Evolutionary conservation across 2,797 vertebrate species (phyloP).

Genomic region (Meriones psammophilus): DNA sequence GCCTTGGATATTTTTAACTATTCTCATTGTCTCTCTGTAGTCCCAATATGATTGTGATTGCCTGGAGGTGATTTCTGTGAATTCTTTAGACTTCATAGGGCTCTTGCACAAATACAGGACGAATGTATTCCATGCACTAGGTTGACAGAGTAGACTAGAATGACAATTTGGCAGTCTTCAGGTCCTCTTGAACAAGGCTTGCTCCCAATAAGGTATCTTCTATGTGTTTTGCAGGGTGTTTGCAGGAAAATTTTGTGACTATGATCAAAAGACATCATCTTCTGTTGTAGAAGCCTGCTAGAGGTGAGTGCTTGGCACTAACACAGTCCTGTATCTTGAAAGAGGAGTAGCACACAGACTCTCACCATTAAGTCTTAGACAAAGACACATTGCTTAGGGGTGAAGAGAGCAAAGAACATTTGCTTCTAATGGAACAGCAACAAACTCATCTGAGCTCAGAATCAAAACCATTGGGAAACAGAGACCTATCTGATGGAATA

Average conservation of each 20-base stretch:
- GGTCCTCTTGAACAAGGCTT: neutral
- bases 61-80: neutral
- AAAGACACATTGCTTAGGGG: neutral
- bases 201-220: neutral
- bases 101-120: neutral
- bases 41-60: neutral
- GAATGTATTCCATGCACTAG: neutral
- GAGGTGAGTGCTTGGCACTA: neutral
- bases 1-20: neutral
- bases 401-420: neutral
- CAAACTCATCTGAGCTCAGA: neutral
- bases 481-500: neutral
- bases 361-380: too few relatives aligned
- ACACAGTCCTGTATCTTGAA: neutral
- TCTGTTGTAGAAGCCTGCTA: neutral
- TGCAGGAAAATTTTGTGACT: neutral
- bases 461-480: neutral
- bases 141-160: neutral
- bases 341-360: neutral
- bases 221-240: neutral
- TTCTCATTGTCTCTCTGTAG: neutral
- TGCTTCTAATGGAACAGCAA: neutral
- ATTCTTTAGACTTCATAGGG: neutral
- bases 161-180: neutral
- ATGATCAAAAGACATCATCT: neutral